Conservation (phyloP, 2,888 invertebrate genomes). For the Pardosa pseudoannulata region DNA sequence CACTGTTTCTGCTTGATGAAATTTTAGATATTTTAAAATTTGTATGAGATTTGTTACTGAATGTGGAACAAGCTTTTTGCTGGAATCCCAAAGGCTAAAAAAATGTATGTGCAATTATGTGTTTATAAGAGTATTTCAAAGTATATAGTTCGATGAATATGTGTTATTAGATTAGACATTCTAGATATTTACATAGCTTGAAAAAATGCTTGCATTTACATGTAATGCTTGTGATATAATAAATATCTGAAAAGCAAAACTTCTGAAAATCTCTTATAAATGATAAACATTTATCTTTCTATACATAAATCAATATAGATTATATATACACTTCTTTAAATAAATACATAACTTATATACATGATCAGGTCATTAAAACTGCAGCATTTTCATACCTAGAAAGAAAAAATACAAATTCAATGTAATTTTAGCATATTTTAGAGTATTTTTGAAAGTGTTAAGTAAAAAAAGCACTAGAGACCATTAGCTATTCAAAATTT, state of each 20-base stretch:
- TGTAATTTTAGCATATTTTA: too few relatives aligned
- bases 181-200: background rate
- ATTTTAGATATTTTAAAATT: too few relatives aligned
- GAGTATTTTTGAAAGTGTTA: too few relatives aligned
- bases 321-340: background rate
- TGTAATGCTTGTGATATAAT: conserved; percentile 17
- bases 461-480: too few relatives aligned
- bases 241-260: background rate
- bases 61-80: too few relatives aligned
- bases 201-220: background rate
- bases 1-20: too few relatives aligned
- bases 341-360: conserved; percentile 14
- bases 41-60: too few relatives aligned
- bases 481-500: too few relatives aligned
- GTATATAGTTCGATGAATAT: background rate
- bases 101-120: conserved; percentile 1
- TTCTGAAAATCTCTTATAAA: background rate
- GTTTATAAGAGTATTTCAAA: background rate
- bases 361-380: background rate
- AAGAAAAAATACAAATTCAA: too few relatives aligned
- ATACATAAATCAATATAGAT: conserved; percentile 5
- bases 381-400: background rate
- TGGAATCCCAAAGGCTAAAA: background rate
- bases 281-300: conserved; percentile 5
- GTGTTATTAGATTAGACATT: background rate